Conservation (phyloP, 2,888 invertebrate species). For the Parasteatoda lunata region DNA sequence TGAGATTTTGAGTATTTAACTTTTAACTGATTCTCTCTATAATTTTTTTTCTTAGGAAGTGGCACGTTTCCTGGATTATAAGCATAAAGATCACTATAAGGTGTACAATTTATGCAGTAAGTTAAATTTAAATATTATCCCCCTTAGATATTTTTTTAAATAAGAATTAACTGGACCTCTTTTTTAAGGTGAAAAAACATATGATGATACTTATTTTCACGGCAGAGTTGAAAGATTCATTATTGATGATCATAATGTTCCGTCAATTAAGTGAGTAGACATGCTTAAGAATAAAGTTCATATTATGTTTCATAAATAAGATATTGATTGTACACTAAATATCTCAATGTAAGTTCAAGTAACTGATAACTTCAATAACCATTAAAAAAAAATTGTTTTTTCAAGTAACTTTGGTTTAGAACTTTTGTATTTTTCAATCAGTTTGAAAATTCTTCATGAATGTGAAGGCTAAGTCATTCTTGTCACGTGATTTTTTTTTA, state of each 20-base stretch:
- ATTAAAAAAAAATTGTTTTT: no score
- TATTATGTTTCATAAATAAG: not conserved
- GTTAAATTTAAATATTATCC: slow-evolving; percentile 63
- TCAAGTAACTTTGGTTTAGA: no score
- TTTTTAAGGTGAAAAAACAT: slow-evolving; percentile 75
- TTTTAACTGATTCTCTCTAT: not conserved
- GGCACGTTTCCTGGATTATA: slow-evolving; percentile 76
- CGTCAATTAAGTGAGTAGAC: slow-evolving; percentile 73
- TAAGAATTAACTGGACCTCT: not conserved
- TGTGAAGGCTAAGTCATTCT: no score
- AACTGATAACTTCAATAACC: no score
- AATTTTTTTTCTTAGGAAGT: slow-evolving; percentile 74
- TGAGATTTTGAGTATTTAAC: not conserved
- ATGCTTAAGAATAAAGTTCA: not conserved
- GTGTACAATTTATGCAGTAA: slow-evolving; percentile 77
- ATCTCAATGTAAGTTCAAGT: no score
- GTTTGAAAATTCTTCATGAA: no score
- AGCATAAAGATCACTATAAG: slow-evolving; percentile 76
- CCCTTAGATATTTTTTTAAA: not conserved
- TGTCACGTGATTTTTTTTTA: no score
- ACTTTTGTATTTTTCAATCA: no score
- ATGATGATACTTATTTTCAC: slow-evolving; percentile 75
- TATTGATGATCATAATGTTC: slow-evolving; percentile 78
- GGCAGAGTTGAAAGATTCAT: slow-evolving; percentile 75
- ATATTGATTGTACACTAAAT: not conserved